Evolutionary conservation across 2,888 invertebrate species (phyloP), one percentile per base, ranked within the genome.

Genomic region (Dynastes tityus): DNA sequence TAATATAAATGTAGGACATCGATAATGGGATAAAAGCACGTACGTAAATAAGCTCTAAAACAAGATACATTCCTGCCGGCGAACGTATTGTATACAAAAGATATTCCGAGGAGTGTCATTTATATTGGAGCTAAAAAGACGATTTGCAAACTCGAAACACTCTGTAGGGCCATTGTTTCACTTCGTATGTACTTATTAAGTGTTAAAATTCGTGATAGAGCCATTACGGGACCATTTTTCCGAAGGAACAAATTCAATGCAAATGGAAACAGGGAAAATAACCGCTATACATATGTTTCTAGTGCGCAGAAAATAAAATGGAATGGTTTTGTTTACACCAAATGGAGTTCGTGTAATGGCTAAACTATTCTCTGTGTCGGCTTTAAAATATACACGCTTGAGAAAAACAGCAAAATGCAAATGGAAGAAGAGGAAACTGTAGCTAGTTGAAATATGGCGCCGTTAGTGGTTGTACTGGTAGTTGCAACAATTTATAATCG

Each of bases 231-330:
- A 29, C 63, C 45, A 77, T 77, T 77, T 77, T 77, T 77, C 70
- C 63, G 71, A 61, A 77, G 67, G 76, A 80, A 81, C 82, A 82
- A 82, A 82, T 82, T 82, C 82, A 82, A 82, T 82, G 82, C 82
- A 82, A 82, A 82, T 82, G 70, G 79, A 70, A 68, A 80, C 80
- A 80, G 22, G 80, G 70, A 79, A 80, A 81, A 79, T 79, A 80
- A 78, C 77, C 64, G 51, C 58, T 71, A 58, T 80, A 81, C 81
- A 81, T 78, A 78, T 81, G 81, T 81, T 80, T 78, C 79, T 80
- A 79, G 75, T 40, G 58, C 58, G 74, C 65, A 37, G 68, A 78
- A 78, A 71, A 68, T 75, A 78, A 80, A 80, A 81, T 78, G 80
- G 78, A 79, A 77, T 71, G 77, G 77, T 71, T 70, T 77, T 77